A percentile compares a stretch with the other conserved stretches of the same genome.
Conservation (phyloP, 92 coral and sea anemone species). For the Epizoanthus fatuus region DNA sequence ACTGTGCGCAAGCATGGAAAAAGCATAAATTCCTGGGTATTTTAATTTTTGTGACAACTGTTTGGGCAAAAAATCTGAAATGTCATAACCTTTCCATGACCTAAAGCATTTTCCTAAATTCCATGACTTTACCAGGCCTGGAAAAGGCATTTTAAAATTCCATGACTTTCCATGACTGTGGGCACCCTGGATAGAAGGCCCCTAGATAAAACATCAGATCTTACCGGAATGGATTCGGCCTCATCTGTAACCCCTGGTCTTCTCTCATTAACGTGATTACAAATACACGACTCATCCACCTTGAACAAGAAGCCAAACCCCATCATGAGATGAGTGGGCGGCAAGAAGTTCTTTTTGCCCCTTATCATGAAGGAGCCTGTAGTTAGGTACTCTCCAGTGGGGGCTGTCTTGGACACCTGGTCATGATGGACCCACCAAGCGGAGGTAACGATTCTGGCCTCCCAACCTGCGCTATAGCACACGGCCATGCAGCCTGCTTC, state of each 20-base stretch:
- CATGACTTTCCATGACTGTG: too few species aligned
- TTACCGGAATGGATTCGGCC: conserved; percentile 63
- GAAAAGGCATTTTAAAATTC: too few species aligned
- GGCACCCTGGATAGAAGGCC: too few species aligned
- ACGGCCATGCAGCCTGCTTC: conserved; percentile 99
- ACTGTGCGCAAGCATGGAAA: too few species aligned
- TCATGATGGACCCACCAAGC: conserved; percentile 99
- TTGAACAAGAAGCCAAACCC: conserved; percentile 95
- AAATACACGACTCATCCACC: conserved; percentile 90
- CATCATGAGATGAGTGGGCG: conserved; percentile 94
- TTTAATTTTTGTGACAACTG: too few species aligned
- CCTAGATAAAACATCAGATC: background rate
- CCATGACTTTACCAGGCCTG: too few species aligned
- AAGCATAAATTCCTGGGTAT: too few species aligned
- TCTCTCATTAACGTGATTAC: conserved; percentile 87
- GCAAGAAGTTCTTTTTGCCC: conserved; percentile 98
- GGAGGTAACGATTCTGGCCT: conserved; percentile 89
- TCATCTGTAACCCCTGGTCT: conserved; percentile 85
- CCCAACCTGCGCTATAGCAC: conserved; percentile 95
- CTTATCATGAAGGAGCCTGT: conserved; percentile 99
- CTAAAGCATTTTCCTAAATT: too few species aligned
- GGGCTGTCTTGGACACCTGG: conserved; percentile 99
- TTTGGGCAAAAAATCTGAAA: too few species aligned
- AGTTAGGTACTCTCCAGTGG: conserved; percentile 98
- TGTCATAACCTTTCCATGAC: too few species aligned